Base-by-base conservation (phyloP, 53 echinoderm and acorn worm genomes). In the Hippasteria phrygiana region DNA sequence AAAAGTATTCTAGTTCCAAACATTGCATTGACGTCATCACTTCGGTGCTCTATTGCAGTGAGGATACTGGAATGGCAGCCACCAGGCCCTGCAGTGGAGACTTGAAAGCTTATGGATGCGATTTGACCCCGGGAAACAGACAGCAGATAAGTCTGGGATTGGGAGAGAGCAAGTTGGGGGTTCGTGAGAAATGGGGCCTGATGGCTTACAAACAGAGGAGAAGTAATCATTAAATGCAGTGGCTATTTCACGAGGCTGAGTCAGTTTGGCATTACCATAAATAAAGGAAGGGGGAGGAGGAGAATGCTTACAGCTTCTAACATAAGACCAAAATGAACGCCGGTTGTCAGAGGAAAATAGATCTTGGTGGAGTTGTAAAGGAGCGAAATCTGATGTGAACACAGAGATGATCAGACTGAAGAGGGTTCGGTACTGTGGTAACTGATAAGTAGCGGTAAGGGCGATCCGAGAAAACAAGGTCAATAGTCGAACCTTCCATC, bases 281-380 rank as follows among this genome's bases (percentile, higher is more conserved):
- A 20, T 14, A 10, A 62, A 62, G 22, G 13, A 5, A 75, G 31
- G 27, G 9, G 75, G 75, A 42, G 28, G 73, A 33, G 69, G 36
- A 17, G 69, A 69, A 27, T 69, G 69, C 29, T 14, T 69, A 11
- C 37, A 31, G 34, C 69, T 33, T 31, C 36, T 24, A 69, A 72
- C 72, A 41, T 36, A 72, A 39, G 72, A 72, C 72, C 72, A 72
- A 38, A 72, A 77, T 73, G 41, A 48, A 54, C 54, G 32, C 50
- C 54, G 26, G 32, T 77, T 77, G 56, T 59, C 40, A 59, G n/a
- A 41, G 56, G 79, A 59, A 65, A 27, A 77, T 13, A 77, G 0
- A 39, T 37, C 40, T 37, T 38, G 38, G 71, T 40, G 40, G 71
- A 18, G 71, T 3, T 20, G 17, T 37, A 27, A 20, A 38, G n/a